These are phyloP conservation scores for Siphamia tubifer DNA, from an alignment of 2,113 vertebrate genomes.

Conservation along the genomic window DNA sequence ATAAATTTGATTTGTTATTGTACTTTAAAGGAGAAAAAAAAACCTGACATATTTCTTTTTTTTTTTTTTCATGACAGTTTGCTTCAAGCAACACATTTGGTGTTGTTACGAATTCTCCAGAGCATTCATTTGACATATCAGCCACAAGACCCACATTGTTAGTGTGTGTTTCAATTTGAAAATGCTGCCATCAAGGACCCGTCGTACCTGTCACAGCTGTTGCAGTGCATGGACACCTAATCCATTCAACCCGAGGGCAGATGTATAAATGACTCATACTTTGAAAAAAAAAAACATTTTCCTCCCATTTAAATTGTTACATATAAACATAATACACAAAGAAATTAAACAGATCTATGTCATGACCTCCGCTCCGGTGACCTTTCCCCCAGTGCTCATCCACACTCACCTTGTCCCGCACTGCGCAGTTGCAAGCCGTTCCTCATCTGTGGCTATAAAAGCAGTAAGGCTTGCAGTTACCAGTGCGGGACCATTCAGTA, in stretches of 20 bases:
- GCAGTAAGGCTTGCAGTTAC: too few relatives aligned
- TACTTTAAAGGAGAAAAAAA: conserved; percentile 27
- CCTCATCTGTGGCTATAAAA: too few relatives aligned
- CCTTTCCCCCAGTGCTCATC: too few relatives aligned
- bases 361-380: too few relatives aligned
- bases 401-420: too few relatives aligned
- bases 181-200: conserved; percentile 2
- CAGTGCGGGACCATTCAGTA: too few relatives aligned
- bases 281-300: too few relatives aligned
- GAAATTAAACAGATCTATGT: too few relatives aligned
- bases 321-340: too few relatives aligned
- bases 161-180: neutral
- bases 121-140: conserved; percentile 43
- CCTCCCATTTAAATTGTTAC: too few relatives aligned
- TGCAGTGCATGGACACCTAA: neutral
- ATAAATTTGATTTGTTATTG: conserved; percentile 48
- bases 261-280: too few relatives aligned
- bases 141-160: conserved; percentile 16
- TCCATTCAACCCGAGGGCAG: neutral
- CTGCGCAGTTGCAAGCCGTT: too few relatives aligned
- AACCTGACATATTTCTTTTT: conserved; percentile 34
- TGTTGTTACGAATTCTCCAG: conserved; percentile 20
- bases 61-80: conserved; percentile 29
- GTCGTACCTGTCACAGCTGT: neutral
- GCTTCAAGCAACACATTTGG: conserved; percentile 48